Conservation (phyloP, 2,888 invertebrate species). For the Muscina levida region DNA sequence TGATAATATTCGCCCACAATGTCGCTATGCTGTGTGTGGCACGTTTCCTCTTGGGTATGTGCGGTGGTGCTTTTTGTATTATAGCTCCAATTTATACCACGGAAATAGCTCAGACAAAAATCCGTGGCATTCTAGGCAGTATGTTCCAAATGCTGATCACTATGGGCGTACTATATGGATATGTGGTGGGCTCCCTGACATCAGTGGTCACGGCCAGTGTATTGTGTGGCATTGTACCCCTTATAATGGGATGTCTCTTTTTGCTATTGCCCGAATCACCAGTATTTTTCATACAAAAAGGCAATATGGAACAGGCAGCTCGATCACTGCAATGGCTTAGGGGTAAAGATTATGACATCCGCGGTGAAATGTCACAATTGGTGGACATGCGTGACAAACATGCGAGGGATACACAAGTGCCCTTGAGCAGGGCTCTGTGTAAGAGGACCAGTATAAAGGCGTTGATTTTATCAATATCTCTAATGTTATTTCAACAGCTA, state of each 20-base stretch:
- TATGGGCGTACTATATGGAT: slow-evolving; percentile 89
- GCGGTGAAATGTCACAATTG: slow-evolving; percentile 84
- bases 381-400: slow-evolving; percentile 81
- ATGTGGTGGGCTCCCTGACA: slow-evolving; percentile 82
- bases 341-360: slow-evolving; percentile 85
- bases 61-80: slow-evolving; percentile 89
- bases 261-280: slow-evolving; percentile 94
- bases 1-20: slow-evolving; percentile 88
- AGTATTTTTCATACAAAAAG: slow-evolving; percentile 84
- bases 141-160: slow-evolving; percentile 93
- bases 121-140: slow-evolving; percentile 91
- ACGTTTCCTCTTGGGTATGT: slow-evolving; percentile 77
- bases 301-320: slow-evolving; percentile 84
- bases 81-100: slow-evolving; percentile 91
- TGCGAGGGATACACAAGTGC: slow-evolving; percentile 81
- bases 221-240: slow-evolving; percentile 79
- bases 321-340: slow-evolving; percentile 86
- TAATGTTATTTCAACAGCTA: slow-evolving; percentile 95
- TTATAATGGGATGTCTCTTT: slow-evolving; percentile 86
- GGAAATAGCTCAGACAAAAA: slow-evolving; percentile 91
- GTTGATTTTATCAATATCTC: slow-evolving; percentile 85
- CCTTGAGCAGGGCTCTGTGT: slow-evolving; percentile 82
- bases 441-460: slow-evolving; percentile 84
- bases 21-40: slow-evolving; percentile 76
- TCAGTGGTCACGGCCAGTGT: slow-evolving; percentile 73